A percentile compares a stretch with the other conserved stretches of the same genome.
Evolutionary conservation across 2,888 invertebrate species (phyloP).

Genomic region (Antheraea assamensis): DNA sequence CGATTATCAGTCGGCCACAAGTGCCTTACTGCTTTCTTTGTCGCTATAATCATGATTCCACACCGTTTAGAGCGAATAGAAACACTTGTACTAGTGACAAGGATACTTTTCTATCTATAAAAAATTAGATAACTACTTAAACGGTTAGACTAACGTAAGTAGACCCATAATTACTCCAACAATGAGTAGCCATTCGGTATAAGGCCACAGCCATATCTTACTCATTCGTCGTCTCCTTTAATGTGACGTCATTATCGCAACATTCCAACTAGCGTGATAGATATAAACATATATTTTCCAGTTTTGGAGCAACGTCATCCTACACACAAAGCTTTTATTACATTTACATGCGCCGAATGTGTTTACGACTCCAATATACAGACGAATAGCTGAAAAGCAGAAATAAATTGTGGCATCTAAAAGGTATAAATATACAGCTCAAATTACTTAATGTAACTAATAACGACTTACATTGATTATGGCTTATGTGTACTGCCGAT

Average conservation of each 20-base stretch:
- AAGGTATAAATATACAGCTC: neutral
- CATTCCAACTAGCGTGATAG: neutral
- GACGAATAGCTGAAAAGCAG: neutral
- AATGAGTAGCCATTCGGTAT: too few species aligned
- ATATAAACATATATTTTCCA: neutral
- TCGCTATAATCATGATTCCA: too few species aligned
- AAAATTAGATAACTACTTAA: too few species aligned
- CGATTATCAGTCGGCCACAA: too few species aligned
- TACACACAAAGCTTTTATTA: neutral
- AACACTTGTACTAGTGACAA: too few species aligned
- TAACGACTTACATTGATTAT: conserved; percentile 4
- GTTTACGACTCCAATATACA: neutral
- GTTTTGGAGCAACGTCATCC: neutral
- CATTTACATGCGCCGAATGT: neutral
- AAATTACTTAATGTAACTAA: neutral
- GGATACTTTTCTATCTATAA: too few species aligned
- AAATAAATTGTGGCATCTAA: neutral
- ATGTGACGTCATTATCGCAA: neutral
- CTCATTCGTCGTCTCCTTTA: neutral
- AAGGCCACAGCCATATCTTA: neutral
- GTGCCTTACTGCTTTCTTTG: too few species aligned
- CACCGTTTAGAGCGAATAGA: too few species aligned
- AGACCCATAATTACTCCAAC: too few species aligned
- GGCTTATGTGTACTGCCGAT: neutral
- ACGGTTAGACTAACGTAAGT: too few species aligned